Conservation (phyloP, 2,888 invertebrate species). For the Coleophora flavipennella region DNA sequence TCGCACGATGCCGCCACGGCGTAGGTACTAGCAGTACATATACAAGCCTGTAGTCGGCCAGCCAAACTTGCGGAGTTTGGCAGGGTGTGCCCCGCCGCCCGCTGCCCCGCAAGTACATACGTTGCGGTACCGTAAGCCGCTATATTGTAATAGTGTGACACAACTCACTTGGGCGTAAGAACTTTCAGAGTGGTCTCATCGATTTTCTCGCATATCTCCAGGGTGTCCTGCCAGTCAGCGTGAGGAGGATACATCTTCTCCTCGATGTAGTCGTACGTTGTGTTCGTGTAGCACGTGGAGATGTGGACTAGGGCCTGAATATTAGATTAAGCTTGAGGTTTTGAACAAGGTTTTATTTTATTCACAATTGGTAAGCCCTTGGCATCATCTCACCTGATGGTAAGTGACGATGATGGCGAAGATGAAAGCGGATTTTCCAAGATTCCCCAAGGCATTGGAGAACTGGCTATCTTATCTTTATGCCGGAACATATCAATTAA, state of each 20-base stretch:
- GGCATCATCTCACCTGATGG: too few relatives aligned
- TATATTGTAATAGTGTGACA: not conserved
- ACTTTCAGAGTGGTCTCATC: conserved; percentile 71
- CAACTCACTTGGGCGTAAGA: conserved; percentile 75
- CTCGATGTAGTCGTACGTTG: conserved; percentile 79
- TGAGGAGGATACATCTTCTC: conserved; percentile 82
- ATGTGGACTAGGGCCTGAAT: conserved; percentile 82
- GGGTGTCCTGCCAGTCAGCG: conserved; percentile 78
- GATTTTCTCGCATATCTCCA: conserved; percentile 75
- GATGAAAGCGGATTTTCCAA: too few relatives aligned
- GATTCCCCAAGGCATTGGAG: not conserved
- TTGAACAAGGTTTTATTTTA: conserved; percentile 1
- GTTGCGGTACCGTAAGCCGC: too few relatives aligned
- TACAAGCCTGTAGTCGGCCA: too few relatives aligned
- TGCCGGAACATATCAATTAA: conserved; percentile 3
- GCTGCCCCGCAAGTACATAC: too few relatives aligned
- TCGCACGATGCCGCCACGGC: too few relatives aligned
- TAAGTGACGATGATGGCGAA: too few relatives aligned
- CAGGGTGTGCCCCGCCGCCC: too few relatives aligned
- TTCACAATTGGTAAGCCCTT: conserved; percentile 4
- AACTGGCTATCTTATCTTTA: not conserved
- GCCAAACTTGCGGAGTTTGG: too few relatives aligned
- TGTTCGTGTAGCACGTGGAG: conserved; percentile 91
- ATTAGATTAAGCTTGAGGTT: conserved; percentile 4
- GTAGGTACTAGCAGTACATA: too few relatives aligned